phyloP scores from a whole-genome alignment of 92 coral and sea anemone species.

The Palythoa grandis region DNA sequence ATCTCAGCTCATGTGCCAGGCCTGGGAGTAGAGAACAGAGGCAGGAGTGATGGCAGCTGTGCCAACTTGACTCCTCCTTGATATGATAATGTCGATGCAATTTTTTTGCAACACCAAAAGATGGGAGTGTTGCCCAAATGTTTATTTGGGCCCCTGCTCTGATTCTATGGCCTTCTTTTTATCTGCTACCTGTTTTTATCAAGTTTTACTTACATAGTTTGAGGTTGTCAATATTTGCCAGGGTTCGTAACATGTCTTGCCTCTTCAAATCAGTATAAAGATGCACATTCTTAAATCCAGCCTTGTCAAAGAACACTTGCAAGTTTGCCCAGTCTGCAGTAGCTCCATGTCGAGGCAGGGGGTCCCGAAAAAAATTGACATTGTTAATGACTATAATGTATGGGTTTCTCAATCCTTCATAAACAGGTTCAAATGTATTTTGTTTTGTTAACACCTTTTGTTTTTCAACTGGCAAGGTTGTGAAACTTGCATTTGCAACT shows the following conservation, averaged over 20 bases:
- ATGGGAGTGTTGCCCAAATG: too few relatives aligned
- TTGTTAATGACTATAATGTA: slow-evolving; percentile 82
- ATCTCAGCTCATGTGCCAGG: too few relatives aligned
- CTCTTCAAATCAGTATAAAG: slow-evolving; percentile 46
- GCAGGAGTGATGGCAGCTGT: too few relatives aligned
- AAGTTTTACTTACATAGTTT: slow-evolving; percentile 11
- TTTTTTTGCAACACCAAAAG: too few relatives aligned
- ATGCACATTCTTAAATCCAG: slow-evolving; percentile 67
- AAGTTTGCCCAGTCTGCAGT: slow-evolving; percentile 66
- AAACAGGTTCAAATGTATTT: slow-evolving; percentile 38
- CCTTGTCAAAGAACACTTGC: slow-evolving; percentile 50
- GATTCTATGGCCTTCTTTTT: too few relatives aligned
- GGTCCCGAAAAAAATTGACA: slow-evolving; percentile 60
- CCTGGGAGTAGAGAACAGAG: too few relatives aligned
- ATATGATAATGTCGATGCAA: too few relatives aligned
- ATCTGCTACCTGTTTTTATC: background rate
- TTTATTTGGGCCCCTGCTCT: too few relatives aligned
- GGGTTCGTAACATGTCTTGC: slow-evolving; percentile 53
- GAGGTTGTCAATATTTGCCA: slow-evolving; percentile 42
- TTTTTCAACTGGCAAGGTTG: background rate
- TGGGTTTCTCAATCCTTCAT: slow-evolving; percentile 82
- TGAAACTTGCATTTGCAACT: background rate
- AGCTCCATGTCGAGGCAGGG: slow-evolving; percentile 82
- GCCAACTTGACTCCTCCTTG: too few relatives aligned
- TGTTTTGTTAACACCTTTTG: background rate